Evolutionary conservation across 1,140 invertebrate species (phyloP), one percentile per base, ranked within the genome.

Genomic region (Drosophila nikananu): DNA sequence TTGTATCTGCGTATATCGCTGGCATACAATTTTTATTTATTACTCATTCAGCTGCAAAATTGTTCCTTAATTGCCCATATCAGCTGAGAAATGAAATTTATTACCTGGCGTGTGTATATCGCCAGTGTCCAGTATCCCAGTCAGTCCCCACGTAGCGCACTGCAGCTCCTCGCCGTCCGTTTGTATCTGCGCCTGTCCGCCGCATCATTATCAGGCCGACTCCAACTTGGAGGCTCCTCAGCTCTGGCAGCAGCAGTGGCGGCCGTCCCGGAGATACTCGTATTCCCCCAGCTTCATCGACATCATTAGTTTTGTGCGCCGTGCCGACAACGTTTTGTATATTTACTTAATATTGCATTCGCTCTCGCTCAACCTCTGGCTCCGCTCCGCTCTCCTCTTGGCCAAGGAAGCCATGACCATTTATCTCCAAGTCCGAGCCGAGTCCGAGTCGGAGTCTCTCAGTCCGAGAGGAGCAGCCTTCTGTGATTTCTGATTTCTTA

Each of bases 1-100:
- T 87, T 86, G 83, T 91, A 91, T 91, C 87, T 91, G 87, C 81
- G 79, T 91, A 83, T 73, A 60, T 84, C 83, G 83, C 64, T 81
- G 80, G 89, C 84, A 92, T 92, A 91, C 84, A 87, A 87, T 87
- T 87, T 87, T 87, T 92, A 92, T 92, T 92, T 92, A 92, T 92
- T 92, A 92, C 91, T 92, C 90, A 92, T 92, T 92, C 90, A 92
- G 83, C 90, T 92, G 90, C 90, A 92, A 92, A 92, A 92, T 92
- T 92, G 90, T 92, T 92, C 90, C 90, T 92, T 92, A 92, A 92
- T 92, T 92, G 90, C 90, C 90, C 90, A 92, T 92, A 92, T 92
- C 90, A 92, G 86, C 86, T 90, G 80, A 92, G 90, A 92, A 91
- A 92, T 92, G 90, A 92, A 92, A 92, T 92, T 92, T 92, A 92